Conservation (phyloP, 2,888 invertebrate species). For the Acanthosepion esculentum region DNA sequence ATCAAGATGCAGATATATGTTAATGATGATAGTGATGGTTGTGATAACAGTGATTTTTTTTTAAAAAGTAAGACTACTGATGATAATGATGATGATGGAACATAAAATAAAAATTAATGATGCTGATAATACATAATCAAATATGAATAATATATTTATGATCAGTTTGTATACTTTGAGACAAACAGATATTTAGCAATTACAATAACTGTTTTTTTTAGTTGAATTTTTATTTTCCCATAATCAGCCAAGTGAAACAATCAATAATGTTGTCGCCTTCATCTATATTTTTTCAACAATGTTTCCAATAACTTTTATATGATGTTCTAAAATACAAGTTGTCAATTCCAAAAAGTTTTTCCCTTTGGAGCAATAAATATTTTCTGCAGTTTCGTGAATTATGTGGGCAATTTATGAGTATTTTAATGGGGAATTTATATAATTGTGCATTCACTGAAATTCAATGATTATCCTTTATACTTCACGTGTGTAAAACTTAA, state of each 20-base stretch:
- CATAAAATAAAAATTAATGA: too few relatives aligned
- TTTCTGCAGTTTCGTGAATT: not conserved
- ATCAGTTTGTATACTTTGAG: not conserved
- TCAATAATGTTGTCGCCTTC: not conserved
- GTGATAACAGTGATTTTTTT: too few relatives aligned
- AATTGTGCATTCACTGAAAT: not conserved
- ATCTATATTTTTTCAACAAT: not conserved
- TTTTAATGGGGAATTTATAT: not conserved
- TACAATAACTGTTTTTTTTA: not conserved
- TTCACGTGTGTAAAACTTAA: too few relatives aligned
- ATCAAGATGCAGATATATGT: too few relatives aligned
- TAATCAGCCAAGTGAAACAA: not conserved
- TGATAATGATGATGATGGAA: too few relatives aligned
- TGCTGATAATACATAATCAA: too few relatives aligned
- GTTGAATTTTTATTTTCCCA: not conserved
- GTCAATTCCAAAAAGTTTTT: not conserved
- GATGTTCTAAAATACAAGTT: not conserved
- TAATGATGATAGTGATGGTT: too few relatives aligned
- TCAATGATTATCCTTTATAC: not conserved
- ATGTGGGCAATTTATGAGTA: not conserved
- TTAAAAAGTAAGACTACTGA: too few relatives aligned
- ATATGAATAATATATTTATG: not conserved
- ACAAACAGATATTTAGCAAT: not conserved
- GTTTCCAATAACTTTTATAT: not conserved
- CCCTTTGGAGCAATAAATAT: not conserved